Evolutionary conservation across 2,797 vertebrate species (phyloP).

Genomic region (Scomberomorus guttatus): DNA sequence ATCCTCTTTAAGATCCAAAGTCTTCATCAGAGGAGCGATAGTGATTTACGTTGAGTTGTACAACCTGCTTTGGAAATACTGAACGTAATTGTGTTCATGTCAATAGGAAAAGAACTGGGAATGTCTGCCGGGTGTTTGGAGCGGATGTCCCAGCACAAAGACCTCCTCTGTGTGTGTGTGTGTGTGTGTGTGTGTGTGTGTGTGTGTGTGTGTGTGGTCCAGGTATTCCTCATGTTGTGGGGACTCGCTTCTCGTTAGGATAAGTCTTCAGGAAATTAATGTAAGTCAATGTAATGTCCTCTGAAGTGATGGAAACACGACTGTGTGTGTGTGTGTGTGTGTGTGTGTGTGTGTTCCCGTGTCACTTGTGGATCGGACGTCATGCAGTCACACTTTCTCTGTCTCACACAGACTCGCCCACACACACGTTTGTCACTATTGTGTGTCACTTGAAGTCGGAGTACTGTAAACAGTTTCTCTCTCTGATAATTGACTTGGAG

Average conservation of each 20-base stretch:
- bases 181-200: constrained; percentile 42
- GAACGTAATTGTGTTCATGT: too few species aligned
- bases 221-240: too few species aligned
- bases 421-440: constrained; percentile 33
- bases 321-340: constrained; percentile 17
- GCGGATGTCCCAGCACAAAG: constrained; percentile 31
- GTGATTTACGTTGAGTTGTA: too few species aligned
- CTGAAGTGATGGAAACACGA: too few species aligned
- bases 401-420: not conserved
- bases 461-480: not conserved
- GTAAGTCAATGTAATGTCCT: too few species aligned
- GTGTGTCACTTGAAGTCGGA: constrained; percentile 36
- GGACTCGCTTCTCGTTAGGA: too few species aligned
- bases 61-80: too few species aligned
- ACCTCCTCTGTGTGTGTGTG: constrained; percentile 47
- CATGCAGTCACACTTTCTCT: constrained; percentile 54
- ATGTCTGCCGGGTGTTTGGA: not conserved
- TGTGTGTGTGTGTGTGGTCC: constrained; percentile 17
- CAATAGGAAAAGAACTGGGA: not conserved
- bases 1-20: too few species aligned
- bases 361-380: constrained; percentile 57
- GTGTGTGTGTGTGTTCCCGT: constrained; percentile 16
- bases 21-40: too few species aligned
- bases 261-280: too few species aligned
- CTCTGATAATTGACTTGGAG: not conserved